Percentiles rank a stretch among this genome's conserved stretches.
phyloP scores from a whole-genome alignment of 2,113 vertebrate species.

The Mesitornis unicolor region DNA sequence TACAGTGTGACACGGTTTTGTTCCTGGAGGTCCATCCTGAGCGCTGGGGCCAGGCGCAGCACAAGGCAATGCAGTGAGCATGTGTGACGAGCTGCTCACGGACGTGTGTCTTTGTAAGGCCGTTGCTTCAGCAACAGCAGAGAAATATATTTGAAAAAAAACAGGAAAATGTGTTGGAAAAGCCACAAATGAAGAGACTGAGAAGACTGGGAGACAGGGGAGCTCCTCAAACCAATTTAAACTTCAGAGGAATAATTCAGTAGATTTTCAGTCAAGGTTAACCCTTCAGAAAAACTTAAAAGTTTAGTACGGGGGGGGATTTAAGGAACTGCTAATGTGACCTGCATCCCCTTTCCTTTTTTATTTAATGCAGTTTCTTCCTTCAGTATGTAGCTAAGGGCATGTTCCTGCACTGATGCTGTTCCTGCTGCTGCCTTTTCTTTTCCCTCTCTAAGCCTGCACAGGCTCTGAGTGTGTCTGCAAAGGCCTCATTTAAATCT shows the following conservation, averaged over 20 bases:
- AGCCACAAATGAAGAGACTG: not conserved
- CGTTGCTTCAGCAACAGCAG: not conserved
- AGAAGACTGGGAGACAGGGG: not conserved
- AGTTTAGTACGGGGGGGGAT: not conserved
- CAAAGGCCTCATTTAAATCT: constrained; percentile 47
- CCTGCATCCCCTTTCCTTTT: not conserved
- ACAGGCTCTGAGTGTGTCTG: not conserved
- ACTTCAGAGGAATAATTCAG: not conserved
- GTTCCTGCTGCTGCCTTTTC: constrained; percentile 11
- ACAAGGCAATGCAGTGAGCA: not conserved
- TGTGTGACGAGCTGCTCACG: not conserved
- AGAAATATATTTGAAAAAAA: not conserved
- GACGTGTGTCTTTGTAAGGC: not conserved
- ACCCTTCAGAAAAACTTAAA: not conserved
- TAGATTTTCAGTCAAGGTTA: not conserved
- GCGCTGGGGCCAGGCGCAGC: not conserved
- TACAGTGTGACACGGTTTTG: not conserved
- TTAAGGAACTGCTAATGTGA: not conserved
- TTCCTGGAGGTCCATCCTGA: not conserved
- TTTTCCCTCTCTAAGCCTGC: not conserved
- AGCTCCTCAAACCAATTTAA: not conserved
- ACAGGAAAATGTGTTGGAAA: not conserved
- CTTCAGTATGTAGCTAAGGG: not conserved
- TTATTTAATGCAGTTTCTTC: not conserved
- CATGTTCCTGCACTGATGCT: not conserved